Evolutionary conservation across 2,888 invertebrate genomes (phyloP), one percentile per base, ranked within the genome.

Genomic region (Oligia fasciuncula): DNA sequence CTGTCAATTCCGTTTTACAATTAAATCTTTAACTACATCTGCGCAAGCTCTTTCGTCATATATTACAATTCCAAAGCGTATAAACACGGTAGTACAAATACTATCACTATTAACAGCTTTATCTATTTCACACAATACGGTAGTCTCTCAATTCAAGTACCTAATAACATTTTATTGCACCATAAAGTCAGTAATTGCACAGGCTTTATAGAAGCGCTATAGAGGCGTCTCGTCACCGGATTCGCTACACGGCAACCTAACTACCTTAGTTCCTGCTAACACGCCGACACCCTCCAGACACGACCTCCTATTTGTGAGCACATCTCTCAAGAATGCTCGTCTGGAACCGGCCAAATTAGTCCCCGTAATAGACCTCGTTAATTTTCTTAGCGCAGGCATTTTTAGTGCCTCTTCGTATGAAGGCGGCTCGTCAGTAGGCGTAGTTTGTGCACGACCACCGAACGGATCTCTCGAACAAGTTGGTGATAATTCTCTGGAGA

Each of bases 381-480:
- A 93, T 86, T 97, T 96, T 63, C 97, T 96, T 23, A 97, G 91
- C 1, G 97, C 97, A 35, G 97, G 97, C 83, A 97, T 95, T 89
- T 97, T 97, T 57, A 98, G 93, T 0, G 98, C 98, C 89, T 98
- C 97, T 91, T 98, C 98, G 88, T 97, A 98, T 49, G 97, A 95
- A 3, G 98, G 98, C 0, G 98, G 97, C 80, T 97, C 97, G 78
- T 97, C 97, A 46, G 97, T 97, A 0, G 97, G 97, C 6, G 97
- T 97, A 0, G 97, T 97, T 80, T 96, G 95, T 13, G 96, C 96
- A 81, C 97, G 95, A 54, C 97, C 97, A 23, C 97, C 97, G 84
- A 97, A 97, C 0, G 97, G 97, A 94, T 97, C 97, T 75, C 96
- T 95, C 0, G 97, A 97, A 89, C 97, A 97, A 5, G 97, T 97